Evolutionary conservation across 2,888 invertebrate genomes (phyloP).

Genomic region (Tupiocoris notatus): DNA sequence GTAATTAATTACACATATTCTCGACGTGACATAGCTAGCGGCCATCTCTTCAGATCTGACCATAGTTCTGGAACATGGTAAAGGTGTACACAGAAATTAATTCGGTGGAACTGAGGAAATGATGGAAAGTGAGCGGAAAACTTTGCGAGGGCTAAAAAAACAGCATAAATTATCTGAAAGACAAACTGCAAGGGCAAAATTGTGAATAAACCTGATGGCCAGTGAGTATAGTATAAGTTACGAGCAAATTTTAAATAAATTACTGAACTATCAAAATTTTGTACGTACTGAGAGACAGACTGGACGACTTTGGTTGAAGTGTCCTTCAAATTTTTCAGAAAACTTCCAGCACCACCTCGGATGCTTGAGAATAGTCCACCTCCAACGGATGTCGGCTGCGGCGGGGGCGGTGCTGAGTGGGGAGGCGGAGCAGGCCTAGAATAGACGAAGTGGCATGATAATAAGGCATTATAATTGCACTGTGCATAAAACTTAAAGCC

Average conservation of each 20-base stretch:
- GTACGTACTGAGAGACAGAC: slow-evolving; percentile 82
- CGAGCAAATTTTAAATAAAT: no score
- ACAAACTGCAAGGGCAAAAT: no score
- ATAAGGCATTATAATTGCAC: no score
- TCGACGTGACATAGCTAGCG: slow-evolving; percentile 87
- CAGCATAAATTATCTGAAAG: no score
- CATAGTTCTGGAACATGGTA: slow-evolving; percentile 63
- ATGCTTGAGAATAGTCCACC: slow-evolving; percentile 79
- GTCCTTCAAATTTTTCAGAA: slow-evolving; percentile 91
- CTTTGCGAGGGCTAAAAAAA: no score
- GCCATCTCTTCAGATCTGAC: slow-evolving; percentile 87
- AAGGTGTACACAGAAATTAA: no score
- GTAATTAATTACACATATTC: slow-evolving; percentile 90
- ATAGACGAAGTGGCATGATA: background rate
- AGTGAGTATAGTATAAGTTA: no score
- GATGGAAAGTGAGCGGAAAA: no score
- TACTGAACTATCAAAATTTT: no score
- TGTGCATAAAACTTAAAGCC: no score
- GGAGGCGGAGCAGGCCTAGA: slow-evolving; percentile 2
- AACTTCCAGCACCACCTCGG: slow-evolving; percentile 88
- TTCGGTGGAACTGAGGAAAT: no score
- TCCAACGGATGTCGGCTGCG: slow-evolving; percentile 38
- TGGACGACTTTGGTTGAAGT: slow-evolving; percentile 96
- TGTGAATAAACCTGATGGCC: no score
- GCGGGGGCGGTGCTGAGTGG: slow-evolving; percentile 52